A percentile compares a stretch with the other conserved stretches of the same genome.
Conservation (phyloP, 2,113 vertebrate species). For the Corythaixoides concolor region DNA sequence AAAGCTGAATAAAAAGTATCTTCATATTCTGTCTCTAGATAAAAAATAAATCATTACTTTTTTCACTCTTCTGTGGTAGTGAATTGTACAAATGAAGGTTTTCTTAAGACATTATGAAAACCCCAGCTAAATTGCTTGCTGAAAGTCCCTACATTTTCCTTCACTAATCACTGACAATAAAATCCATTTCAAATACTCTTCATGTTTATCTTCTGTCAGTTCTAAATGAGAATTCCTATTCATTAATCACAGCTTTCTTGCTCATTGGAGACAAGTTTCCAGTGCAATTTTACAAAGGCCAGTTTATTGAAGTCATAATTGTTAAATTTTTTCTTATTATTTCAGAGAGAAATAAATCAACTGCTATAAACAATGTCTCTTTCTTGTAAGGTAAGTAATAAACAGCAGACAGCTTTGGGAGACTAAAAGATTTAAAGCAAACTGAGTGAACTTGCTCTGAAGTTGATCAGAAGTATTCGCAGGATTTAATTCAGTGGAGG, state of each 20-base stretch:
- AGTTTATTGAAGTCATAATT: background rate
- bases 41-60: background rate
- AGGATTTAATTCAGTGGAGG: background rate
- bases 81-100: background rate
- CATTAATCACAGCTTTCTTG: background rate
- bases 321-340: background rate
- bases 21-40: background rate
- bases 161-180: background rate
- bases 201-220: background rate
- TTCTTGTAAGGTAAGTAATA: background rate
- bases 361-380: background rate
- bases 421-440: background rate
- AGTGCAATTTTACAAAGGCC: background rate
- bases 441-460: background rate
- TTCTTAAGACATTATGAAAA: background rate
- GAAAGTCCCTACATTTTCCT: background rate
- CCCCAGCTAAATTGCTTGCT: background rate
- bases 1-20: background rate
- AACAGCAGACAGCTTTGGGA: background rate
- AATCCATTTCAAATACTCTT: background rate
- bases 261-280: background rate
- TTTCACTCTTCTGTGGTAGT: background rate
- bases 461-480: background rate
- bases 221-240: background rate
- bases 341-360: background rate